Evolutionary conservation across 2,113 vertebrate species (phyloP).

Genomic region (Rhegmatorhina hoffmannsi): DNA sequence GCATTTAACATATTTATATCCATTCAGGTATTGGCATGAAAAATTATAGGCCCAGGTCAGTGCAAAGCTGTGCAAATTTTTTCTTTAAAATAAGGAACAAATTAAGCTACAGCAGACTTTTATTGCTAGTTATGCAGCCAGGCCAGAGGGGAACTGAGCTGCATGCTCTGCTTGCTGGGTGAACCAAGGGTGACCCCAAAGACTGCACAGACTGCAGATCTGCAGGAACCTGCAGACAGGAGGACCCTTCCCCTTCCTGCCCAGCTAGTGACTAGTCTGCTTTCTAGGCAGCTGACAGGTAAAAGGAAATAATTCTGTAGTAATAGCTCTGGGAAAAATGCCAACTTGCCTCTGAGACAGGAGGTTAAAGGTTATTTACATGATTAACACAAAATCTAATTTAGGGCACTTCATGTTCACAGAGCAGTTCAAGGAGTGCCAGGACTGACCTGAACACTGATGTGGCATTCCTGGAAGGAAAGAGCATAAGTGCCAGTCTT

Average conservation of each 20-base stretch:
- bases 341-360: neutral
- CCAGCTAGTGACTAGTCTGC: neutral
- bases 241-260: neutral
- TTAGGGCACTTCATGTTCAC: neutral
- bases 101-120: neutral
- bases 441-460: neutral
- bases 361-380: slow-evolving; percentile 10
- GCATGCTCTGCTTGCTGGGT: neutral
- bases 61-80: neutral
- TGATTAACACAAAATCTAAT: neutral
- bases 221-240: neutral
- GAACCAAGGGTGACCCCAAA: neutral
- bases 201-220: neutral
- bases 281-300: neutral
- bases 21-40: neutral
- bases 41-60: neutral
- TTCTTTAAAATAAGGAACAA: neutral
- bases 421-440: neutral
- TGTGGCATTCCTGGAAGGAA: neutral
- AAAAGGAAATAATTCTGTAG: neutral
- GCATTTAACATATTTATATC: neutral
- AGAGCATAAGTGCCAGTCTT: neutral
- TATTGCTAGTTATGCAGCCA: neutral
- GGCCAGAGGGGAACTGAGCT: neutral
- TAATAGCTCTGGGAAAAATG: neutral